Evolutionary conservation across 2,888 invertebrate genomes (phyloP), one percentile per base, ranked within the genome.

Genomic region (Plebejus melissa): DNA sequence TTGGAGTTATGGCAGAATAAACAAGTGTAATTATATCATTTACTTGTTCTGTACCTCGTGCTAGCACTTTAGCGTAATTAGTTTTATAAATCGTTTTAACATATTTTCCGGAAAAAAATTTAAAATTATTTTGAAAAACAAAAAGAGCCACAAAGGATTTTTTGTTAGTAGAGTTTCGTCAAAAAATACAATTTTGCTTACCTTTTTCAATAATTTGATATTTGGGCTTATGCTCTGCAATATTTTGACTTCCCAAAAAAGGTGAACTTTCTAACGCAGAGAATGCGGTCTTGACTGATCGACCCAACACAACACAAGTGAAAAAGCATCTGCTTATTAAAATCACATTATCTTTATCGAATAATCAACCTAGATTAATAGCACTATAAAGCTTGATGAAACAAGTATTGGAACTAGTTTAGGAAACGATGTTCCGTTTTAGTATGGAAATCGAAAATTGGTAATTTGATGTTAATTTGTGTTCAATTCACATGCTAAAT

Each of bases 401-500:
- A 65, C 65, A 65, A 65, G 32, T 74, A 28, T 41, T 57, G 60
- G 74, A 70, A 75, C 54, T 36, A 58, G 36, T 74, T 38, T 38
- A 54, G 36, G 32, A 58, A 54, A 54, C 22, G 22, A 54, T 70
- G 50, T 54, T 54, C 50, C 54, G 46, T 60, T 28, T 38, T 36
- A 38, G 11, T 58, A 50, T 36, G 54, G 57, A 75, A 57, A 71
- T 70, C 41, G 71, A 58, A 41, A n/a, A 41, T 75, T 13, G 9
- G 38, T 71, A 58, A 71, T 70, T 58, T 57, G 54, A 60, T 74
- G 69, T 54, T 50, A 69, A 65, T 38, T 46, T 22, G 22, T 46
- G 38, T 74, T n/a, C 46, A 50, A 32, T 75, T 69, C 13, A 74
- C 60, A 69, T 75, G 54, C 13, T 69, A 28, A 54, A 72, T 50